phyloP scores from a whole-genome alignment of 2,797 vertebrate species.

The Syndactyla subalaris region DNA sequence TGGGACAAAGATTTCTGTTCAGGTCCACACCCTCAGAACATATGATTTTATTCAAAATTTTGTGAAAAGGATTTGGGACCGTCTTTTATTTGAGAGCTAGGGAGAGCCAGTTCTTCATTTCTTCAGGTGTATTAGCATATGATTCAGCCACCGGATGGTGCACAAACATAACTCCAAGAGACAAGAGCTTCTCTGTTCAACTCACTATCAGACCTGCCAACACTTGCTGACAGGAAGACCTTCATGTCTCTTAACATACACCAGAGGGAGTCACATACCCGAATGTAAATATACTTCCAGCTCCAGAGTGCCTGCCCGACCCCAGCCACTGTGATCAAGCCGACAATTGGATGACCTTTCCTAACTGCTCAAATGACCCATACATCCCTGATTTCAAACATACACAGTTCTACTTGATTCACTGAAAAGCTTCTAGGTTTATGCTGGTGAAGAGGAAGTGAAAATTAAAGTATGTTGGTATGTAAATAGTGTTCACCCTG shows the following conservation, averaged over 20 bases:
- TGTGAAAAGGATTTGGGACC: not conserved
- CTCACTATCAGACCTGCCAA: not conserved
- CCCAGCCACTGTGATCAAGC: not conserved
- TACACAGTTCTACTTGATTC: not conserved
- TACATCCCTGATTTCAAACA: not conserved
- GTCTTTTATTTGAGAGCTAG: not conserved
- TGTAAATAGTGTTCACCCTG: not conserved
- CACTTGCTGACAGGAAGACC: no score
- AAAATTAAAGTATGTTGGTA: not conserved
- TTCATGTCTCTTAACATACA: not conserved
- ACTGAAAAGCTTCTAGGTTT: not conserved
- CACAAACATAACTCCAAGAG: not conserved
- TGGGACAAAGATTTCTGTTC: not conserved
- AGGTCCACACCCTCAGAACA: not conserved
- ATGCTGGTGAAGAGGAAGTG: not conserved
- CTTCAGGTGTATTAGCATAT: not conserved
- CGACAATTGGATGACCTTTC: not conserved
- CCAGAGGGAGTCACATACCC: not conserved
- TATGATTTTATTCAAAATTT: not conserved
- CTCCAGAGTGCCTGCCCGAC: rapidly evolving
- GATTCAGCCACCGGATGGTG: slow-evolving; percentile 9
- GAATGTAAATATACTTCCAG: not conserved
- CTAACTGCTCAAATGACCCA: not conserved
- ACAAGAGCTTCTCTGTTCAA: not conserved
- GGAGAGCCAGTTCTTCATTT: not conserved